Conservation (phyloP, 2,113 vertebrate genomes). For the rat (Rattus norvegicus) region DNA sequence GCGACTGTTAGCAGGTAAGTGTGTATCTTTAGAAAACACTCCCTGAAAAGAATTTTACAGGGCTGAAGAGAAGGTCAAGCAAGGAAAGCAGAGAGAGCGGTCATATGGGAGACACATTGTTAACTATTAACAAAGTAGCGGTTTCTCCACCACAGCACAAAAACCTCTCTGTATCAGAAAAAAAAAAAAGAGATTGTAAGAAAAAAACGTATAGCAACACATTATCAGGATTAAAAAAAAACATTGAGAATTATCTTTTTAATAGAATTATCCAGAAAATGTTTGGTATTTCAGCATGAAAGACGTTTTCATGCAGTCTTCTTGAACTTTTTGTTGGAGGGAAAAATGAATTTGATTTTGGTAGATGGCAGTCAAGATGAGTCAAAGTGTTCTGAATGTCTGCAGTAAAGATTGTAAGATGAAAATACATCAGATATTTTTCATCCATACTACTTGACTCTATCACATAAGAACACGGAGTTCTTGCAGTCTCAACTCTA, state of each 20-base stretch:
- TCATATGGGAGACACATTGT: conserved; percentile 42
- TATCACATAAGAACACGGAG: conserved; percentile 53
- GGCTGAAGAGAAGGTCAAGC: conserved; percentile 62
- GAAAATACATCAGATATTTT: conserved; percentile 63
- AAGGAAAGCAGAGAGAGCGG: conserved; percentile 19
- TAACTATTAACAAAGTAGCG: conserved; percentile 49
- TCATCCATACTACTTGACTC: conserved; percentile 51
- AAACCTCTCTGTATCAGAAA: not conserved
- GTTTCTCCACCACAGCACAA: conserved; percentile 50
- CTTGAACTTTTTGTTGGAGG: conserved; percentile 56
- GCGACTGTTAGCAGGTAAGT: conserved; percentile 43
- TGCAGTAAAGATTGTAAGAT: conserved; percentile 64
- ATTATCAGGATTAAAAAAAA: conserved; percentile 62
- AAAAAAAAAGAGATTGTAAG: conserved; percentile 2
- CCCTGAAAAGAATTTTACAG: conserved; percentile 49
- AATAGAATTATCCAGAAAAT: conserved; percentile 71
- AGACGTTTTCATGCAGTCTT: conserved; percentile 59
- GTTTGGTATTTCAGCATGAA: conserved; percentile 71
- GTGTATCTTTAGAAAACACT: conserved; percentile 59
- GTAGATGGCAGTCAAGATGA: conserved; percentile 57
- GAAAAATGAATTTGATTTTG: conserved; percentile 68
- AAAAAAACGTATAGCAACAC: conserved; percentile 62
- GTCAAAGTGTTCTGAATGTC: conserved; percentile 68
- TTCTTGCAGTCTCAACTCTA: conserved; percentile 35
- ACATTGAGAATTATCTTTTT: conserved; percentile 70